Percentiles rank a stretch among this genome's conserved stretches.
Conservation (phyloP, 2,888 invertebrate species). For the Brachylomia viminalis region DNA sequence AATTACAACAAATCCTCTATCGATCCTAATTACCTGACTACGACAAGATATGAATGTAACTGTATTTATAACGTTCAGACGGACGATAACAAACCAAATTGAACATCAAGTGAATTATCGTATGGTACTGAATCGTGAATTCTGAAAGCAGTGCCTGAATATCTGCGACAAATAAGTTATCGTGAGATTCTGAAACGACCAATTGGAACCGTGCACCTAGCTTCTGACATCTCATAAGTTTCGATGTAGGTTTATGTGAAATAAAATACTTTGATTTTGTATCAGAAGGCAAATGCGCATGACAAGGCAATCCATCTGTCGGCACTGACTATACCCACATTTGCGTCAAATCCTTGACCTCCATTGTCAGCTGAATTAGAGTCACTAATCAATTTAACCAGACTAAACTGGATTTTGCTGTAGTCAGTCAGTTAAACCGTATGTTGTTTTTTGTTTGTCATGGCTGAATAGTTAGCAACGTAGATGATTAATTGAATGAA, state of each 20-base stretch:
- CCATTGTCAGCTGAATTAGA: slow-evolving; percentile 11
- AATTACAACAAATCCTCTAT: too few relatives aligned
- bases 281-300: not conserved
- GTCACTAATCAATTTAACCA: slow-evolving; percentile 23
- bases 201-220: too few relatives aligned
- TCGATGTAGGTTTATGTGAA: too few relatives aligned
- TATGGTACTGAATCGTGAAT: too few relatives aligned
- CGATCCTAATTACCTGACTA: too few relatives aligned
- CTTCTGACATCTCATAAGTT: too few relatives aligned
- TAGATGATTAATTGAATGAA: slow-evolving; percentile 19
- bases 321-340: not conserved
- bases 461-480: not conserved
- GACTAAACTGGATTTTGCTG: slow-evolving; percentile 11
- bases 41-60: too few relatives aligned
- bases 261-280: too few relatives aligned
- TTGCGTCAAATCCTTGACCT: slow-evolving; percentile 30
- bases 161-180: not conserved
- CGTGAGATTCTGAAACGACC: too few relatives aligned
- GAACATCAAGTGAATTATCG: too few relatives aligned
- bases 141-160: not conserved
- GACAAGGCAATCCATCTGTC: not conserved
- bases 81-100: too few relatives aligned
- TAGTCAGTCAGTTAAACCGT: not conserved
- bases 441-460: slow-evolving; percentile 10
- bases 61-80: too few relatives aligned